Evolutionary conservation across 2,888 invertebrate genomes (phyloP), one percentile per base, ranked within the genome.

Genomic region (Agonopterix subpropinquella): DNA sequence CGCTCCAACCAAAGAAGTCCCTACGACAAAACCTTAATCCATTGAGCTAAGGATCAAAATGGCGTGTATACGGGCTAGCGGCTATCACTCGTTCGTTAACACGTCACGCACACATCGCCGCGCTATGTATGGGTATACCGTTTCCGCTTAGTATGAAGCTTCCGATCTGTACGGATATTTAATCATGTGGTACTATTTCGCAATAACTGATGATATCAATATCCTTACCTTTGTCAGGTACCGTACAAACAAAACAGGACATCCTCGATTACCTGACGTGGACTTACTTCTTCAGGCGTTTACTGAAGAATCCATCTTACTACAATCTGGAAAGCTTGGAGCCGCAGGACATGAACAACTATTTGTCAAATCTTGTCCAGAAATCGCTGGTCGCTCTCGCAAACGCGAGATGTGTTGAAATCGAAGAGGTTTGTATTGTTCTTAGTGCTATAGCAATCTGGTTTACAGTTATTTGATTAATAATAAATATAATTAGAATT

Each of bases 231-330:
- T 13, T 51, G 50, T 41, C 59, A 89, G 98, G 98, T 48, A 98
- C 98, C 0, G 95, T 99, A n/a, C 92, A 92, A 58, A 94, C 94
- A 0, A 97, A 96, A 72, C 96, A 97, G 73, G 96, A 97, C 61
- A 95, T 98, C 45, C 89, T 99, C 51, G 98, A 99, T 80, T 99
- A 99, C 85, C 89, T 99, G 58, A 98, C 99, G 0, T 99, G 98
- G 95, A 99, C 99, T 0, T 99, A 98, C 72, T 98, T 99, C 89
- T 99, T 98, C 89, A 90, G 98, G 47, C 90, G 98, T 11, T 85
- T 99, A 4, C 80, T 98, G 48, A 94, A 95, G 69, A 99, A 99
- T 90, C 99, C 99, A 0, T 91, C 93, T 0, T 98, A 96, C 75
- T 98, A 98, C 73, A 92, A 94, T 53, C 79, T 98, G 52, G 93